Evolutionary conservation across 2,888 invertebrate genomes (phyloP), one percentile per base, ranked within the genome.

Genomic region (Schizotus pectinicornis): DNA sequence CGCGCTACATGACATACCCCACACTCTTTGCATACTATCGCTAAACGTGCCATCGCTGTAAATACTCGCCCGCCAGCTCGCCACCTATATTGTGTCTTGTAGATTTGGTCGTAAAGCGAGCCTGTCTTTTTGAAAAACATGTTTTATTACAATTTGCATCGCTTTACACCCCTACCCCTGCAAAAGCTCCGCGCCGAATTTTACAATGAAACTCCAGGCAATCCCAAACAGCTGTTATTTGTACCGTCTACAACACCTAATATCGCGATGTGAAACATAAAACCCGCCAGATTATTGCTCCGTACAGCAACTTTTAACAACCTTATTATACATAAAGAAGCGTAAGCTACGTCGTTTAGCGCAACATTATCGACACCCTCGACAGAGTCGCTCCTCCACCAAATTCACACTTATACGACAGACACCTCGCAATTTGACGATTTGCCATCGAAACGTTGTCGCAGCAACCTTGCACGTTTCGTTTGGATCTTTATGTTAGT

Each of bases 1-100:
- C 74, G 73, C 73, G 74, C 71, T 78, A 78, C 80, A 79, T 79
- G 79, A 77, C 77, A 77, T 74, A 71, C 74, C 73, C 65, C 63
- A 63, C 68, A 67, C 67, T 65, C 67, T 69, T 71, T 71, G 70
- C 69, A 70, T 70, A 67, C 64, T 59, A 58, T 56, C 60, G 60
- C 60, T 56, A 60, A 60, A 60, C 60, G 60, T 60, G 60, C 60
- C 56, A 60, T 56, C 60, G 51, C 56, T 60, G 52, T 56, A 60
- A 60, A 60, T 60, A 59, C 59, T 42, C 55, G 41, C 34, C 49
- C 49, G 57, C 45, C 55, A 22, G 35, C 45, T 46, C 43, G 45
- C 56, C 48, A 60, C 60, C 60, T 53, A 56, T 60, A 56, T 56
- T 60, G 55, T 56, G 42, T 56, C 49, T 56, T 56, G 51, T 57